phyloP scores from a whole-genome alignment of 1,140 invertebrate genomes.

The Littorina saxatilis region DNA sequence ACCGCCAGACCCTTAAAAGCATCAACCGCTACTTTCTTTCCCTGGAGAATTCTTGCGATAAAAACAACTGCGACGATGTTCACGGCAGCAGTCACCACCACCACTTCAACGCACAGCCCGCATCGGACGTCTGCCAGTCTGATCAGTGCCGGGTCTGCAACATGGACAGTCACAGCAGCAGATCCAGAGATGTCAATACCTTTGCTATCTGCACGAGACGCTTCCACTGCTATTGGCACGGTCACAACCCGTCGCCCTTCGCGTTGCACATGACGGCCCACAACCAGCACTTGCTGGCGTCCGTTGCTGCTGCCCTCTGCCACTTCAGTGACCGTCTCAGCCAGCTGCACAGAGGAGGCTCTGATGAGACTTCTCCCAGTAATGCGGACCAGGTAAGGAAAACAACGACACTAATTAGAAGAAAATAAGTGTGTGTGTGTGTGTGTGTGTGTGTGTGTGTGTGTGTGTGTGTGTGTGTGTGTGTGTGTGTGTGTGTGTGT shows the following conservation, averaged over 20 bases:
- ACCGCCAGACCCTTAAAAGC: not conserved
- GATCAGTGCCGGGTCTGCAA: not conserved
- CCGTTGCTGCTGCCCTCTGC: not conserved
- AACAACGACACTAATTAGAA: not conserved
- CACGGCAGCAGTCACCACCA: not conserved
- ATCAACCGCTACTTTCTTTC: conserved; percentile 21
- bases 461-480: too few species aligned
- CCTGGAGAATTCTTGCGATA: conserved; percentile 14
- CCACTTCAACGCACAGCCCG: not conserved
- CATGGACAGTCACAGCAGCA: not conserved
- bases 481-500: too few species aligned
- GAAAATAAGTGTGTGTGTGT: too few species aligned
- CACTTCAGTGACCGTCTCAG: not conserved
- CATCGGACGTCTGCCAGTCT: not conserved
- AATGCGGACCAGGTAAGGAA: not conserved
- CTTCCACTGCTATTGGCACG: conserved; percentile 8
- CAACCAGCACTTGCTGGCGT: conserved; percentile 3
- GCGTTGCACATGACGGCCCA: conserved; percentile 4
- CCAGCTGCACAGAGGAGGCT: not conserved
- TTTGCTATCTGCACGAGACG: not conserved
- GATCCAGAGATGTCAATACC: not conserved
- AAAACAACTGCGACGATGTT: not conserved
- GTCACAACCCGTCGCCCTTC: not conserved
- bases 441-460: too few species aligned
- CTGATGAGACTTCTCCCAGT: not conserved